A percentile compares a stretch with the other conserved stretches of the same genome.
phyloP scores from a whole-genome alignment of 2,888 invertebrate species.

The Leptinotarsa haldemani region DNA sequence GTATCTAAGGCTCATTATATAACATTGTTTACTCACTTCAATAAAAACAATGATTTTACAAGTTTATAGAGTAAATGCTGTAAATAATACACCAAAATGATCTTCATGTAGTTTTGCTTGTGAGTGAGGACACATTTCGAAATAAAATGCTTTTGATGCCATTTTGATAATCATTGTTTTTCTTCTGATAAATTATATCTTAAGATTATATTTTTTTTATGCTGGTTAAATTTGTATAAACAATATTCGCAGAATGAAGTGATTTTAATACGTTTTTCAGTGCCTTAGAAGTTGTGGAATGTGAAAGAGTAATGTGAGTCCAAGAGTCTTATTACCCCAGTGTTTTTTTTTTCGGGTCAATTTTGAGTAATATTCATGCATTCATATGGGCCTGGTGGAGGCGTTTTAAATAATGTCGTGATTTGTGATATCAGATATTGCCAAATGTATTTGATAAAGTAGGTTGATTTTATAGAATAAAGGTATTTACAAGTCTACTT shows the following conservation, averaged over 20 bases:
- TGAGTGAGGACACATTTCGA: too few species aligned
- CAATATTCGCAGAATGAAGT: not conserved
- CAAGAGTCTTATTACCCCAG: not conserved
- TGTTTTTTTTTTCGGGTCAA: too few species aligned
- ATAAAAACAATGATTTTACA: not conserved
- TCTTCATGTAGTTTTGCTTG: too few species aligned
- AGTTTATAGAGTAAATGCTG: too few species aligned
- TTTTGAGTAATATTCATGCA: too few species aligned
- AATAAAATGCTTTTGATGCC: not conserved
- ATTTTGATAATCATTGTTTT: not conserved
- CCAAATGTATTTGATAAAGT: too few species aligned
- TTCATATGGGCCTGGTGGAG: too few species aligned
- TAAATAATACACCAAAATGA: too few species aligned
- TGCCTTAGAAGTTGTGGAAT: not conserved
- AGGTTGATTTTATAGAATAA: too few species aligned
- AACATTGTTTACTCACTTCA: not conserved
- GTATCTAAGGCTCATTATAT: not conserved
- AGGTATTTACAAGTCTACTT: too few species aligned
- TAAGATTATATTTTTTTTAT: not conserved
- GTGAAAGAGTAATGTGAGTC: not conserved
- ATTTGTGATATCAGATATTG: too few species aligned
- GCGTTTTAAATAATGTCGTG: too few species aligned
- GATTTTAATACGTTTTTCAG: not conserved
- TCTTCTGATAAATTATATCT: not conserved
- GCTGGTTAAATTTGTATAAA: not conserved